Base-by-base conservation (phyloP, 1,140 invertebrate species). In the Bactericera cockerelli region DNA sequence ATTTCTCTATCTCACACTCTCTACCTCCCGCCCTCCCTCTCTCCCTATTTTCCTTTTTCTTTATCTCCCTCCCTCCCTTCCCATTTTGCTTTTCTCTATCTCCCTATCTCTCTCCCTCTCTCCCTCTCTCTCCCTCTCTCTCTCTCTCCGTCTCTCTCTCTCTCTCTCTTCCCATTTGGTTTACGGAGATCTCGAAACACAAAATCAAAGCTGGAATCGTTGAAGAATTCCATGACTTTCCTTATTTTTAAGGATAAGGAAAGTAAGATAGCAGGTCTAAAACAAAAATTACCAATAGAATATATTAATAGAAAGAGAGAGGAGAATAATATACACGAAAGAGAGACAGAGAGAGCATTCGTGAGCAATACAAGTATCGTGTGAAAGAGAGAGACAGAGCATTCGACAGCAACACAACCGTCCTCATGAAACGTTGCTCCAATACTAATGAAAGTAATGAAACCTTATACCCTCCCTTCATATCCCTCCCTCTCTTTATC, bases 361-460 rank as follows among this genome's bases (percentile, higher is more conserved):
- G 59, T 55, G 22, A 56, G 49, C 55, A 14, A 4, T 13, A 25
- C 36, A 59, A 55, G 13, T 59, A 59, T 14, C 36, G 11, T 2
- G 4, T 58, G 14, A 56, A 56, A 16, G n/a, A 10, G 21, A 14
- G 26, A 26, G 55, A 26, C 14, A 21, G 14, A 11, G 14, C 49
- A 4, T 21, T 19, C 16, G 28, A 21, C n/a, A 42, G 11, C n/a
- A 26, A 26, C 39, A 28, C 24, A n/a, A 26, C 21, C 28, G 10
- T 58, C 55, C 24, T 19, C 54, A 54, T 26, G 24, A 16, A 26
- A 14, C 11, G 22, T 19, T 10, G 28, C 56, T 55, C 16, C 28
- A 58, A 56, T 58, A 54, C 22, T 31, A 61, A 61, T 55, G 55
- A 58, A 36, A 61, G 38, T 61, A 56, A 42, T 61, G 58, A 57